phyloP scores from a whole-genome alignment of 2,113 vertebrate genomes.

The Narcine bancroftii region DNA sequence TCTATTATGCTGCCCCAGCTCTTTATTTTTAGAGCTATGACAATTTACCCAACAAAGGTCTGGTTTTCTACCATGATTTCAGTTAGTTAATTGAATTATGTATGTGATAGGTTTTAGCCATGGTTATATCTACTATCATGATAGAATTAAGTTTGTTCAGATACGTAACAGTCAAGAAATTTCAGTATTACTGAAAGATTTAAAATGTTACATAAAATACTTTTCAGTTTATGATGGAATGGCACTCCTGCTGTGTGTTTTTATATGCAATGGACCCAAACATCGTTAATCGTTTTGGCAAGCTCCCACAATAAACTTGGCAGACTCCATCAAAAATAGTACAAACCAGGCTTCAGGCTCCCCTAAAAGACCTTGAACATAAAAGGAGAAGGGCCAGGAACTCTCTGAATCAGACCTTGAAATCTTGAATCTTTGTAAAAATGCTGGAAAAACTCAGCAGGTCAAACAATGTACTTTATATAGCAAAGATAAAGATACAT shows the following conservation, averaged over 20 bases:
- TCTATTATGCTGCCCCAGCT: not conserved
- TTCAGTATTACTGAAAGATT: not conserved
- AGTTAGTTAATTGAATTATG: not conserved
- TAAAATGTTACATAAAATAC: not conserved
- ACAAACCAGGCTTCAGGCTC: not conserved
- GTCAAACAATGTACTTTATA: no score
- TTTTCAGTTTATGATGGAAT: not conserved
- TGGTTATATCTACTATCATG: not conserved
- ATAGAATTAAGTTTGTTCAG: not conserved
- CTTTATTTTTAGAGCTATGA: not conserved
- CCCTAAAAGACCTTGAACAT: not conserved
- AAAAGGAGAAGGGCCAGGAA: not conserved
- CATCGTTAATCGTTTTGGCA: not conserved
- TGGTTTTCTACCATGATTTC: not conserved
- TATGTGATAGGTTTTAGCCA: not conserved
- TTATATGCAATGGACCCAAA: not conserved
- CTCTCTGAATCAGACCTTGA: not conserved
- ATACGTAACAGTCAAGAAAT: not conserved
- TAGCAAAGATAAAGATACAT: no score
- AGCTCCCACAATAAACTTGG: not conserved
- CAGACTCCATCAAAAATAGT: not conserved
- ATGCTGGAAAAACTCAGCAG: no score
- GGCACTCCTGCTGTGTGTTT: not conserved
- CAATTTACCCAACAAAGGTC: not conserved
- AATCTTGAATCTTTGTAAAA: no score